A percentile compares a stretch with the other conserved stretches of the same genome.
Conservation (phyloP, 2,888 invertebrate species). For the Tuta absoluta region DNA sequence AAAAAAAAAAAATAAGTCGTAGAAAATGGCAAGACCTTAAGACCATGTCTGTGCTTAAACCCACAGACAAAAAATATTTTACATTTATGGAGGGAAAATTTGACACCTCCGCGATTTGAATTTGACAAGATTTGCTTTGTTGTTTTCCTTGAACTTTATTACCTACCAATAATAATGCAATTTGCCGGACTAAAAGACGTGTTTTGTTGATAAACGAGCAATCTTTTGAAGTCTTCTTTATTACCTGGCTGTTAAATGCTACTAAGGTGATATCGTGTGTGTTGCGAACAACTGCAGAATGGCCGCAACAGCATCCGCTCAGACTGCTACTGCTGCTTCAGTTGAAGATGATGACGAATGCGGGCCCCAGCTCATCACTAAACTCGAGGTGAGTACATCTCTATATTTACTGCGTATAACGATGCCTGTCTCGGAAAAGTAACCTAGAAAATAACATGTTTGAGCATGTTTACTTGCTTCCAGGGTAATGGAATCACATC, state of each 20-base stretch:
- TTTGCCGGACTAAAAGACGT: not conserved
- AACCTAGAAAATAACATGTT: slow-evolving; percentile 5
- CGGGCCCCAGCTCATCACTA: slow-evolving; percentile 86
- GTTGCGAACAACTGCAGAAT: slow-evolving; percentile 40
- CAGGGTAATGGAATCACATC: slow-evolving; percentile 95
- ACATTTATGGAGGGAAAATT: not conserved
- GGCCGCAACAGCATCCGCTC: slow-evolving; percentile 76
- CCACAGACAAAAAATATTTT: too few relatives aligned
- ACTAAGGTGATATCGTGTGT: slow-evolving; percentile 46
- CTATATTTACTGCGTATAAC: slow-evolving; percentile 15
- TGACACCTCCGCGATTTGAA: not conserved
- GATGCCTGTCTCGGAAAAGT: not conserved
- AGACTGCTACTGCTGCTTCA: slow-evolving; percentile 67
- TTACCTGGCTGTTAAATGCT: slow-evolving; percentile 41
- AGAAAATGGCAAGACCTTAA: too few relatives aligned
- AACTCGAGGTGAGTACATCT: slow-evolving; percentile 84
- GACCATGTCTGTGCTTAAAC: too few relatives aligned
- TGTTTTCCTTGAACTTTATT: not conserved
- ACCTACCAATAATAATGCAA: not conserved
- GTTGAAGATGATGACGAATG: slow-evolving; percentile 84
- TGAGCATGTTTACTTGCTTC: slow-evolving; percentile 35
- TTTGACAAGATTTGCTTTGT: not conserved
- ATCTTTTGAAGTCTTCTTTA: not conserved
- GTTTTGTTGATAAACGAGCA: not conserved
- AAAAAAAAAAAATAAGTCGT: too few relatives aligned